Conservation (phyloP, 2,888 invertebrate genomes). For the Psylliodes chrysocephalus region DNA sequence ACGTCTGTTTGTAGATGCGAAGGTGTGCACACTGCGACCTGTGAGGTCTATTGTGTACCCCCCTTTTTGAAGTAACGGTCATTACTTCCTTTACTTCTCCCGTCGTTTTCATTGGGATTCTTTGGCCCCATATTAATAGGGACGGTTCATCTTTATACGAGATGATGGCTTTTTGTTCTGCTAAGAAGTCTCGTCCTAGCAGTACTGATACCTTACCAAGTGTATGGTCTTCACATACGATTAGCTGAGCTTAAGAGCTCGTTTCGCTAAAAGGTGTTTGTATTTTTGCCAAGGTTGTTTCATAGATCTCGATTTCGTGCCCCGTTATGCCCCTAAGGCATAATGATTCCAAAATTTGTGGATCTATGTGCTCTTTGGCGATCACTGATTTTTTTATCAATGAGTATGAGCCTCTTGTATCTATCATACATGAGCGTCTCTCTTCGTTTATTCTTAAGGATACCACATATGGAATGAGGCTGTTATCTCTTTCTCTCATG, state of each 20-base stretch:
- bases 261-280: too few species aligned
- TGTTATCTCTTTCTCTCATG: too few species aligned
- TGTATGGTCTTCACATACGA: too few species aligned
- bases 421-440: too few species aligned
- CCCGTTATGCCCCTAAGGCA: background rate
- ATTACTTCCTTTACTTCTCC: conserved; percentile 5
- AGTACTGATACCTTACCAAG: conserved; percentile 1
- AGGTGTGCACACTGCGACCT: too few species aligned
- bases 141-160: conserved; percentile 1
- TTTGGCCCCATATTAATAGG: conserved; percentile 5
- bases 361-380: background rate
- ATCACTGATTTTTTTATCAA: background rate
- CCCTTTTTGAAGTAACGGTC: background rate
- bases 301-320: background rate
- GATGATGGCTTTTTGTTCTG: background rate
- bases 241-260: too few species aligned
- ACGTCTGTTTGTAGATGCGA: too few species aligned
- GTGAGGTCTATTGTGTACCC: too few species aligned
- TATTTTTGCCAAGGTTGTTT: background rate
- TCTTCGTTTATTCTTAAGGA: too few species aligned
- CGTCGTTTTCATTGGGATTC: too few species aligned
- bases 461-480: too few species aligned
- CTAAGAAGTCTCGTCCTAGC: conserved; percentile 1
- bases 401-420: background rate
- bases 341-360: background rate